These are phyloP conservation scores for Pediacus dermestoides DNA, from an alignment of 2,888 invertebrate genomes.

Conservation along the genomic window DNA sequence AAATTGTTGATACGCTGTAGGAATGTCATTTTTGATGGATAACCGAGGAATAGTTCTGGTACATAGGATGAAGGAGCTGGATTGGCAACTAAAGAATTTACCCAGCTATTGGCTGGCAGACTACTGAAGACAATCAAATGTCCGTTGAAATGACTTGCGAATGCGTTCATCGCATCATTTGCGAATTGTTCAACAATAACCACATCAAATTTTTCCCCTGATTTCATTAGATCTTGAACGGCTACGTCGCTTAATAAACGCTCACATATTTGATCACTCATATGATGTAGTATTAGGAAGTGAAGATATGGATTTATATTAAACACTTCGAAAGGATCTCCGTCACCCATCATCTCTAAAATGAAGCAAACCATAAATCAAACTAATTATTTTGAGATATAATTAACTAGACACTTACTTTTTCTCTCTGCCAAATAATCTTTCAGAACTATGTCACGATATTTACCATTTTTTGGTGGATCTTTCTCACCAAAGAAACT, in stretches of 20 bases:
- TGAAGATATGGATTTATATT: too few species aligned
- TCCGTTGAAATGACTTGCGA: constrained; percentile 44
- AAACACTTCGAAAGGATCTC: too few species aligned
- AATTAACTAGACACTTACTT: too few species aligned
- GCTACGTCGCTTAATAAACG: constrained; percentile 30
- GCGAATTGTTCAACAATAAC: constrained; percentile 51
- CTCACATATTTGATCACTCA: too few species aligned
- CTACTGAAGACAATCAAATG: constrained; percentile 48
- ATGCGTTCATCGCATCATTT: constrained; percentile 50
- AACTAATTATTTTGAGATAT: too few species aligned
- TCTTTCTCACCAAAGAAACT: constrained; percentile 12
- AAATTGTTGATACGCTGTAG: constrained; percentile 47
- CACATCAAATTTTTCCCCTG: constrained; percentile 45
- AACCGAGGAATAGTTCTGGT: constrained; percentile 43
- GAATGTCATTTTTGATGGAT: constrained; percentile 52
- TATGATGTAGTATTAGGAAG: too few species aligned
- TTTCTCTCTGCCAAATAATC: constrained; percentile 9
- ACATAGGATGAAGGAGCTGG: constrained; percentile 51
- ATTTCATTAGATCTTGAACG: constrained; percentile 37
- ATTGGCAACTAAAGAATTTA: constrained; percentile 52
- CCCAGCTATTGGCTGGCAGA: constrained; percentile 48
- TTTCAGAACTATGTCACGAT: constrained; percentile 15
- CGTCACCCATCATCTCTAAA: too few species aligned
- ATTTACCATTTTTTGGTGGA: constrained; percentile 14
- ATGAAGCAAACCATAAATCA: too few species aligned